These are phyloP conservation scores for Kryphioiulus occultus DNA, from an alignment of 2,888 invertebrate genomes.

Conservation along the genomic window DNA sequence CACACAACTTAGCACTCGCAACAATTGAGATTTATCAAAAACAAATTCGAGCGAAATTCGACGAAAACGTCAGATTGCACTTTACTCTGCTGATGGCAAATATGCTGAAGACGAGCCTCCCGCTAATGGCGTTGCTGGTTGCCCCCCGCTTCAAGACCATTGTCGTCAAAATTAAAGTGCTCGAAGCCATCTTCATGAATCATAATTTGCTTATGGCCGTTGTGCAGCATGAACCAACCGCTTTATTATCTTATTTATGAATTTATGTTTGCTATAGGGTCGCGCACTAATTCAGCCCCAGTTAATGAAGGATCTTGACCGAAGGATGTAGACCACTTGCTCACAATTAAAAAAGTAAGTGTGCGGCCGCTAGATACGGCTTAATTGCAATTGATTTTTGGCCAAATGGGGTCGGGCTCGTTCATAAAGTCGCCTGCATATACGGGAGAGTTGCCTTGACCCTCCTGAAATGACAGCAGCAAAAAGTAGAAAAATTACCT, in stretches of 20 bases:
- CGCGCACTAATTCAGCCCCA: neutral
- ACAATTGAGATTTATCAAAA: slow-evolving; percentile 46
- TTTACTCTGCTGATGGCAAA: neutral
- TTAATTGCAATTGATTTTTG: neutral
- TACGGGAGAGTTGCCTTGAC: too few relatives aligned
- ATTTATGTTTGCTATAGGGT: slow-evolving; percentile 7
- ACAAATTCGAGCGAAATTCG: slow-evolving; percentile 37
- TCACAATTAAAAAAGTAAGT: neutral
- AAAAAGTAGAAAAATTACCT: too few relatives aligned
- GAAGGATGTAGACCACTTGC: neutral
- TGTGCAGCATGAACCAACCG: neutral
- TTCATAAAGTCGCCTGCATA: neutral
- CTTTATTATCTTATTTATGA: slow-evolving; percentile 28
- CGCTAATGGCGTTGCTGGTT: neutral
- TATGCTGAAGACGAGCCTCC: neutral
- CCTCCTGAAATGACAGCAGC: too few relatives aligned
- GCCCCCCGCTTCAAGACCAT: neutral
- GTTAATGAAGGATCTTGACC: neutral
- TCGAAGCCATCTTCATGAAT: slow-evolving; percentile 45
- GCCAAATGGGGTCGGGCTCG: neutral
- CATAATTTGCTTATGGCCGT: slow-evolving; percentile 43
- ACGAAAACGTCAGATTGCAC: slow-evolving; percentile 42
- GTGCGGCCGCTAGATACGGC: neutral
- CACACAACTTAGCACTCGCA: slow-evolving; percentile 20
- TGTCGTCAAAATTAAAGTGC: slow-evolving; percentile 42